Base-by-base conservation (phyloP, 1,140 invertebrate species). In the Homalodisca vitripennis region DNA sequence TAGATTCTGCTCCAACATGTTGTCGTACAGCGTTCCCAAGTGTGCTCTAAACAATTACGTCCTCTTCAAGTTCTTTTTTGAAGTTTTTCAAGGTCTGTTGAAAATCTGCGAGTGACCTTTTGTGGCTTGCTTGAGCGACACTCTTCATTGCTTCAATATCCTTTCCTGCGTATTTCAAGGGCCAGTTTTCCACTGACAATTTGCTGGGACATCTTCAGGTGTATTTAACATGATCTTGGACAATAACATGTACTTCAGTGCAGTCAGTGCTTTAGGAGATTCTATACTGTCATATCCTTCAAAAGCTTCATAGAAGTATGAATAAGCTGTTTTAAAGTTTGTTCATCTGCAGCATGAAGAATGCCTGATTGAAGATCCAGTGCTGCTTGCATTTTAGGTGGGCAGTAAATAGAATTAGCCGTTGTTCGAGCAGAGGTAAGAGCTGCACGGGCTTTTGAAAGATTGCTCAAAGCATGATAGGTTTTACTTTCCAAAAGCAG, bases 251-350 rank as follows among this genome's bases (percentile, higher is more conserved):
- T 99, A 99, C 79, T 99, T 99, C 0, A 99, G 82, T 24, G 95
- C 94, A 47, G 89, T 93, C 1, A 99, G 80, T 12, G 98, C 97
- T 80, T 95, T 97, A 14, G 89, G 88, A 76, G 87, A 90, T 77
- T 98, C 95, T 20, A 97, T 92, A 73, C 94, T 97, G 80, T 99
- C 97, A 82, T 97, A 99, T 71, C 97, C 97, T 85, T 99, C 98
- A 82, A 99, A 99, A 41, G 98, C 98, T 85, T 99, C 98, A 82
- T 99, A 99, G 79, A 99, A 99, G 79, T 99, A 99, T 46, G 98
- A 99, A 81, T 98, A 99, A 41, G 98, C 98, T 73, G 98, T 99
- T 86, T 99, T 99, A 80, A 99, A 99, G 78, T 99, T 77, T 93
- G 89, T 80, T 99, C 98, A 81, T 99, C 98, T 31, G 97, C 98